Base-by-base conservation (phyloP, 2,888 invertebrate species). In the Biston stratarius region DNA sequence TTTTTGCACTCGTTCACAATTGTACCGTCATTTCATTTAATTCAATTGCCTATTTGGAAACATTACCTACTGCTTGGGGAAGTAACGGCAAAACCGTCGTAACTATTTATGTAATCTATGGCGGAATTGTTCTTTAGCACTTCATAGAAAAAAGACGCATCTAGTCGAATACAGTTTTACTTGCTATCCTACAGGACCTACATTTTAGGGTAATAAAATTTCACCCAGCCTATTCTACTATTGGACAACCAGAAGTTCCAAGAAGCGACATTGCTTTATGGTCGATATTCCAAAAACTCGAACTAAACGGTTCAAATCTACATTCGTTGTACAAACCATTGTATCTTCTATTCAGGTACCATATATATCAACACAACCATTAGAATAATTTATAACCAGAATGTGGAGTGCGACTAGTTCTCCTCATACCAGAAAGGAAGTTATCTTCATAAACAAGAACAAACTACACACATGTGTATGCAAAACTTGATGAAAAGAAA, bases 1-100 rank as follows among this genome's bases (percentile, higher is more conserved):
- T 71, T 68, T 72, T 72, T 71, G 67, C 72, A 49, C 14, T 57
- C 60, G 40, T 48, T 59, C 55, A 12, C 61, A 51, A 58, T 67
- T 49, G 55, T 58, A 64, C 69, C 69, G 59, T 71, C 67, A 72
- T 72, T 67, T 61, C 72, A 71, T 72, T 62, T 64, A 68, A 73
- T 70, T 63, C 61, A 58, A 73, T 68, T 61, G 64, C 61, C 70
- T 58, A 64, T 69, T 70, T 61, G 36, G 33, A 47, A 61, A 53
- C 47, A 62, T 62, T 62, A 62, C 59, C 40, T 61, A 47, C 45
- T 60, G 45, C 42, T 47, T 44, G 56, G 47, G 9, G 47, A 15
- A 51, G 56, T 56, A 40, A 42, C 34, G 14, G 40, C 45, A 33
- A 6, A 14, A 51, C n/a, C 34, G 33, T 45, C 34, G 34, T 34